Conservation (phyloP, 2,888 invertebrate species). For the Achlya flavicornis region DNA sequence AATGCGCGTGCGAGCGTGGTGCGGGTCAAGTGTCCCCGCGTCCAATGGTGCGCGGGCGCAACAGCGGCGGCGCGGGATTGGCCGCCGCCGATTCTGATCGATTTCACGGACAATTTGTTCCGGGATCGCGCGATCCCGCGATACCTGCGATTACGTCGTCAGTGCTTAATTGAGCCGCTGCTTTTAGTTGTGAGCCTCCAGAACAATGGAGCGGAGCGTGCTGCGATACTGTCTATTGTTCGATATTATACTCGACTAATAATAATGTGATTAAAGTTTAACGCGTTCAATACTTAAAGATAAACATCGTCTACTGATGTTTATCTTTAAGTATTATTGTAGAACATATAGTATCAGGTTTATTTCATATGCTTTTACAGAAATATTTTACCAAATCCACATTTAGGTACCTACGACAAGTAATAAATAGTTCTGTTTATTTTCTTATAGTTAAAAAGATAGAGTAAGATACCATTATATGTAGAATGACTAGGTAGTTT, state of each 20-base stretch:
- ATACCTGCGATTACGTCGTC: slow-evolving; percentile 44
- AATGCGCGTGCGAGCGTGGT: slow-evolving; percentile 29
- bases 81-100: slow-evolving; percentile 44
- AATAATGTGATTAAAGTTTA: background rate
- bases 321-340: no score
- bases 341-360: no score
- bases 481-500: no score
- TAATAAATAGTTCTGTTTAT: no score
- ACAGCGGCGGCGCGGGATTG: slow-evolving; percentile 37
- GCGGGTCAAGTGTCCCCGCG: slow-evolving; percentile 22
- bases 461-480: no score
- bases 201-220: slow-evolving; percentile 18
- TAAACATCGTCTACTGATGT: no score
- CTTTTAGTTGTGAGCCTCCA: background rate
- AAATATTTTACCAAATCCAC: no score
- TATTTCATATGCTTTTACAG: no score
- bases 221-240: slow-evolving; percentile 12
- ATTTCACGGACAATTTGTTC: slow-evolving; percentile 72
- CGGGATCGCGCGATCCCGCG: slow-evolving; percentile 53
- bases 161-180: slow-evolving; percentile 54
- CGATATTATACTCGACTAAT: slow-evolving; percentile 2
- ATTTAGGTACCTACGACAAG: no score
- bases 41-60: slow-evolving; percentile 42
- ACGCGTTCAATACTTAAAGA: background rate
- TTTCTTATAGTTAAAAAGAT: no score